These are phyloP conservation scores for Xenentodon cancila DNA, from an alignment of 2,797 vertebrate genomes.

Conservation along the genomic window DNA sequence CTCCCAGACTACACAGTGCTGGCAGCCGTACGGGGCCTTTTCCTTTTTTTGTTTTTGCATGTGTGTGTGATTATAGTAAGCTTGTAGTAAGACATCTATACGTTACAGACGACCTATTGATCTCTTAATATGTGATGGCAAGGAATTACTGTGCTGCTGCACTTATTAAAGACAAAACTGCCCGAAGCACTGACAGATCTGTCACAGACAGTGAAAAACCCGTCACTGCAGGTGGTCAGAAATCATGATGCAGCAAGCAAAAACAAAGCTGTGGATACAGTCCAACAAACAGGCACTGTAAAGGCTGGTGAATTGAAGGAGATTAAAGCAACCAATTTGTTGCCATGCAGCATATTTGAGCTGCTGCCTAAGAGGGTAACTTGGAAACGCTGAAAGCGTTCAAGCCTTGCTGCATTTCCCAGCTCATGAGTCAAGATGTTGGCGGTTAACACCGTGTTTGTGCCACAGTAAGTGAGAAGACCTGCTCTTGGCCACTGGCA, in stretches of 20 bases:
- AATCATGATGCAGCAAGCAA: conserved; percentile 13
- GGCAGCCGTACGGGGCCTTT: conserved; percentile 21
- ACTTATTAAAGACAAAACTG: conserved; percentile 32
- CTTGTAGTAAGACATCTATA: conserved; percentile 33
- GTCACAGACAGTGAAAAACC: conserved; percentile 22
- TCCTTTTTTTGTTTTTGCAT: no score
- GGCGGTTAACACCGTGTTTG: conserved; percentile 47
- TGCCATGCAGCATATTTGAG: conserved; percentile 20
- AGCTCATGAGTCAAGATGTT: conserved; percentile 44
- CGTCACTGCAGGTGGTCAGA: conserved; percentile 26
- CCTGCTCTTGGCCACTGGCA: conserved; percentile 46
- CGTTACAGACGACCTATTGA: conserved; percentile 21
- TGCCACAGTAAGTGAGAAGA: conserved; percentile 51
- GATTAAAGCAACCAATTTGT: conserved; percentile 19
- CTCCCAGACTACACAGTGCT: conserved; percentile 42
- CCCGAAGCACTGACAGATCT: conserved; percentile 11
- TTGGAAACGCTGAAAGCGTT: conserved; percentile 28
- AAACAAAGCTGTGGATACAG: conserved; percentile 12
- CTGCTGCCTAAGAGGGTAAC: conserved; percentile 30
- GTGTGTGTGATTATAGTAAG: conserved; percentile 4
- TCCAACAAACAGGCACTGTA: conserved; percentile 10
- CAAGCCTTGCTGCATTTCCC: conserved; percentile 40
- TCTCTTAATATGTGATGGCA: conserved; percentile 29
- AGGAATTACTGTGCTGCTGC: conserved; percentile 20
- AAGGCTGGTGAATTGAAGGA: conserved; percentile 4